Conservation (phyloP, 2,113 vertebrate species). For the Bubo blakistoni region DNA sequence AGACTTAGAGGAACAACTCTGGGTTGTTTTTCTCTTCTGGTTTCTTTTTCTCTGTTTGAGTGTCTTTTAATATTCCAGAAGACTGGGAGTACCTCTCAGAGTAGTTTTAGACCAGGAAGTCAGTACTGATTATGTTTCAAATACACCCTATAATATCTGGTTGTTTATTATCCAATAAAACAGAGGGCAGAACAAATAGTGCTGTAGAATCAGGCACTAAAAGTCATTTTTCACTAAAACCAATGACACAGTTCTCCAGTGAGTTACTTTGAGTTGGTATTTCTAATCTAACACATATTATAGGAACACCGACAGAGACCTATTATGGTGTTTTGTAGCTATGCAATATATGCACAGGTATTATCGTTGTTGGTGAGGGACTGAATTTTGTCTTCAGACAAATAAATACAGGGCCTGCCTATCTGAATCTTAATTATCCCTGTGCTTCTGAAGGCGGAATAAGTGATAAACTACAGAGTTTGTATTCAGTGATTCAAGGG, state of each 20-base stretch:
- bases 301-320: background rate
- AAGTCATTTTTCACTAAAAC: background rate
- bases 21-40: background rate
- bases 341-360: background rate
- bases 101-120: background rate
- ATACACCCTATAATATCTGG: background rate
- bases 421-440: background rate
- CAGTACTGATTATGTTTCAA: background rate
- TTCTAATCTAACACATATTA: background rate
- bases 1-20: background rate
- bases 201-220: background rate
- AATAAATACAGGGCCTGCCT: background rate
- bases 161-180: constrained; percentile 3
- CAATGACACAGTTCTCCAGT: background rate
- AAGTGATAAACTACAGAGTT: background rate
- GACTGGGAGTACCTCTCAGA: background rate
- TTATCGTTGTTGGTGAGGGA: background rate
- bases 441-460: background rate
- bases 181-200: background rate
- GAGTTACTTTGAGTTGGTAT: background rate
- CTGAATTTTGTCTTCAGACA: background rate
- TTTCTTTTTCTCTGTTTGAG: background rate
- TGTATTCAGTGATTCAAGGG: background rate
- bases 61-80: background rate
- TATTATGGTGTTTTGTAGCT: background rate